These are phyloP conservation scores for Dione vanillae DNA, from an alignment of 2,888 invertebrate genomes.

Conservation along the genomic window DNA sequence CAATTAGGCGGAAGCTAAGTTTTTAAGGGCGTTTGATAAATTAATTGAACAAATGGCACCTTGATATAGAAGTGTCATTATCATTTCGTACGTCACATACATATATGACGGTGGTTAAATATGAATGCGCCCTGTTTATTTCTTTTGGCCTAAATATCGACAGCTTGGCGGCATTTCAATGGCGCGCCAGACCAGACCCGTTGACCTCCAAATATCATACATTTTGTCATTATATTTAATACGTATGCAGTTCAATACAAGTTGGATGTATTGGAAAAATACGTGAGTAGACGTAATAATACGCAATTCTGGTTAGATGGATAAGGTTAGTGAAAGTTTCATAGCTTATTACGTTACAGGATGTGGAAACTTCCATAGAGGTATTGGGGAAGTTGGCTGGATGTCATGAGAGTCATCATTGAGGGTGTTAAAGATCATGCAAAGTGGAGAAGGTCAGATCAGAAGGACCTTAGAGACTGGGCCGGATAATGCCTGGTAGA, in stretches of 20 bases:
- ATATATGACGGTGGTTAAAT: constrained; percentile 38
- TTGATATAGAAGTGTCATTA: constrained; percentile 28
- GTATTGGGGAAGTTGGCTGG: background rate
- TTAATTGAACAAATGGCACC: constrained; percentile 1
- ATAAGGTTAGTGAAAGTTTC: background rate
- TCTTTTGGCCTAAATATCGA: constrained; percentile 52
- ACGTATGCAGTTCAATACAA: constrained; percentile 17
- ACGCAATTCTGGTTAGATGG: background rate
- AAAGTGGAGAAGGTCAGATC: too few relatives aligned
- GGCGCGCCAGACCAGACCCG: constrained; percentile 43
- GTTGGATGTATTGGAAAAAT: constrained; percentile 17
- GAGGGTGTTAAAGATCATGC: too few relatives aligned
- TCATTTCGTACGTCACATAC: constrained; percentile 40
- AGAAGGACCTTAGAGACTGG: too few relatives aligned
- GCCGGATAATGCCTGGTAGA: too few relatives aligned
- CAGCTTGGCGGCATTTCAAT: constrained; percentile 53
- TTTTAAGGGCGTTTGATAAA: background rate
- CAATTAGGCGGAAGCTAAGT: too few relatives aligned
- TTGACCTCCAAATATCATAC: constrained; percentile 37
- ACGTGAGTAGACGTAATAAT: background rate
- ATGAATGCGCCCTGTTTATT: constrained; percentile 50
- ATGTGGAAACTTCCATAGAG: background rate
- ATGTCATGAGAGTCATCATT: too few relatives aligned
- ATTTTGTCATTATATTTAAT: constrained; percentile 19
- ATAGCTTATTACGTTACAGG: background rate